A percentile compares a stretch with the other conserved stretches of the same genome.
Conservation (phyloP, 2,888 invertebrate species). For the Eupithecia exiguata region DNA sequence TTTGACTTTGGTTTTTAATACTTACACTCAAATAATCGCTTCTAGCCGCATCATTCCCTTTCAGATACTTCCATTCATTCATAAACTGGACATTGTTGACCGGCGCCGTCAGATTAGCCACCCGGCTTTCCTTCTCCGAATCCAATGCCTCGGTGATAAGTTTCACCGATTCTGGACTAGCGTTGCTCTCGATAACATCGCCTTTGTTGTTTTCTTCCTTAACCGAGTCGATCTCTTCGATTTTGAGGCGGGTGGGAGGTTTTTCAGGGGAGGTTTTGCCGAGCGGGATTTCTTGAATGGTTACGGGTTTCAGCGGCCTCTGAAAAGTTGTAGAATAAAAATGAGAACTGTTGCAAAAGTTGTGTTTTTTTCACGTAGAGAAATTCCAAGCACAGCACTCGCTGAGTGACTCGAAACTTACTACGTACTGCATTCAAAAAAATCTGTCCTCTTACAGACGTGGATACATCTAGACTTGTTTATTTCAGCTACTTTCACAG, state of each 20-base stretch:
- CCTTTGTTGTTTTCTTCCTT: conserved; percentile 52
- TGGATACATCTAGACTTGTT: too few species aligned
- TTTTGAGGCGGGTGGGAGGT: conserved; percentile 61
- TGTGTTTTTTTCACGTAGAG: too few species aligned
- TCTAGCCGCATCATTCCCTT: conserved; percentile 74
- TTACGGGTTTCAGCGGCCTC: conserved; percentile 83
- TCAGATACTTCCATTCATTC: conserved; percentile 84
- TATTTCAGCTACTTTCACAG: too few species aligned
- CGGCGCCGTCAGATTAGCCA: conserved; percentile 69
- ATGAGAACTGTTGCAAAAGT: too few species aligned
- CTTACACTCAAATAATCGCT: conserved; percentile 85
- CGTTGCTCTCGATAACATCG: conserved; percentile 20
- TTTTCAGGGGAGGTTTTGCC: conserved; percentile 61
- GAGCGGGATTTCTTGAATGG: conserved; percentile 74
- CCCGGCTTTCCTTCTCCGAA: conserved; percentile 50
- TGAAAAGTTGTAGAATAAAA: conserved; percentile 47
- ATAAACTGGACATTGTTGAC: conserved; percentile 87
- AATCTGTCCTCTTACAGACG: too few species aligned
- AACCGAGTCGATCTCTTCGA: conserved; percentile 62
- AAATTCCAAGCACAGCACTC: too few species aligned
- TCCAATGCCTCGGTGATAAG: conserved; percentile 51
- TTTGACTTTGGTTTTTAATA: too few species aligned
- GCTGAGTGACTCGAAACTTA: too few species aligned
- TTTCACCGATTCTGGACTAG: conserved; percentile 61
- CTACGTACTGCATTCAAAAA: too few species aligned